Conservation (phyloP, 2,797 vertebrate species). For the Peromyscus nudipes region DNA sequence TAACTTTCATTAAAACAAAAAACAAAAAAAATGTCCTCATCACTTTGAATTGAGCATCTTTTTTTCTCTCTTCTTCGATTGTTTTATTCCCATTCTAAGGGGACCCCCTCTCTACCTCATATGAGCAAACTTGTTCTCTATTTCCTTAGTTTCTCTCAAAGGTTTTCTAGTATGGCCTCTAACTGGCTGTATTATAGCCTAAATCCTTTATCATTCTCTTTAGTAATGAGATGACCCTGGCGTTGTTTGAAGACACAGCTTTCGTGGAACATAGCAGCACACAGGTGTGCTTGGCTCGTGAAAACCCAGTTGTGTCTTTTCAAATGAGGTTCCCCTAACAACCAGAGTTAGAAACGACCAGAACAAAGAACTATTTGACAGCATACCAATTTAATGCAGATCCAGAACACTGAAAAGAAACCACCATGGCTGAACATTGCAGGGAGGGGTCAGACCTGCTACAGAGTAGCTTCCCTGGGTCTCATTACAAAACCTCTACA, state of each 20-base stretch:
- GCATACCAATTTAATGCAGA: conserved; percentile 73
- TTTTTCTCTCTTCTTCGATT: not conserved
- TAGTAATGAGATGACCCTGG: not conserved
- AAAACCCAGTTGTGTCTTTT: not conserved
- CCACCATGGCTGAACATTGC: not conserved
- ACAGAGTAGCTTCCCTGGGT: not conserved
- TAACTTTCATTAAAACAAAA: not conserved
- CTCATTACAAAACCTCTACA: not conserved
- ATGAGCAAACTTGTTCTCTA: not conserved
- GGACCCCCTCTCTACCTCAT: not conserved
- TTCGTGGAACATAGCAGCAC: not conserved
- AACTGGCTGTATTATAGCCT: not conserved
- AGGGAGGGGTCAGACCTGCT: not conserved
- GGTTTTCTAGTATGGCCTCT: not conserved
- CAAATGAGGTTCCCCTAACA: conserved; percentile 8
- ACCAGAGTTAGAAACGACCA: conserved; percentile 20
- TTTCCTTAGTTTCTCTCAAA: not conserved
- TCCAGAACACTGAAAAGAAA: conserved; percentile 7
- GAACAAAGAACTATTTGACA: conserved; percentile 31
- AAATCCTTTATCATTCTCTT: not conserved
- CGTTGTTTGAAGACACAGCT: not conserved
- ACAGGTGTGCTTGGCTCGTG: not conserved
- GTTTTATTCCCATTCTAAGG: not conserved
- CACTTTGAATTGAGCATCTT: not conserved
- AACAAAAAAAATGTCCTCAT: not conserved